phyloP scores from a whole-genome alignment of 1,140 invertebrate genomes.

The Neodiprion virginianus region DNA sequence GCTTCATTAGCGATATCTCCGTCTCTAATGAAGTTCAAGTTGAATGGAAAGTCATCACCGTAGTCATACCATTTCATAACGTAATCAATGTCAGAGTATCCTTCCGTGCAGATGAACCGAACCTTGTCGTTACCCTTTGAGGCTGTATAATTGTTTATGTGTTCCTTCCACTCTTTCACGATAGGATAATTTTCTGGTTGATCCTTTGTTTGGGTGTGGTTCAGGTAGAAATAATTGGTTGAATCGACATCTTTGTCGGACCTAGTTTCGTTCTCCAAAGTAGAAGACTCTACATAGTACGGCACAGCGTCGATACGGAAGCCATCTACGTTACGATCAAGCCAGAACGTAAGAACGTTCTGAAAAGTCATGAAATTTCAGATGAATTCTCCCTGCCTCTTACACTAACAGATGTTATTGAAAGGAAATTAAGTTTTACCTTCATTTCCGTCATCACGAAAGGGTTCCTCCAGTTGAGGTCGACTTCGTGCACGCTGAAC shows the following conservation, averaged over 20 bases:
- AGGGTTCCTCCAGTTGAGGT: conserved; percentile 73
- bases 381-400: conserved; percentile 26
- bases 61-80: conserved; percentile 67
- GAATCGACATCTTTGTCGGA: conserved; percentile 64
- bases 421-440: conserved; percentile 62
- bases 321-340: conserved; percentile 73
- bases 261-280: conserved; percentile 62
- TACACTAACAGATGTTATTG: conserved; percentile 72
- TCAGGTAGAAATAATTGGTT: conserved; percentile 62
- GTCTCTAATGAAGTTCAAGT: conserved; percentile 70
- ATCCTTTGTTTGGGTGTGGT: conserved; percentile 72
- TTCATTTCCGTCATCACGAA: conserved; percentile 68
- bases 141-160: conserved; percentile 66
- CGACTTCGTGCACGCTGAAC: conserved; percentile 74
- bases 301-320: conserved; percentile 73
- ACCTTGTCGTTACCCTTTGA: conserved; percentile 52
- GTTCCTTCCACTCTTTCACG: conserved; percentile 68
- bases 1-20: conserved; percentile 53
- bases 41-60: conserved; percentile 73
- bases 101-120: conserved; percentile 78
- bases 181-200: conserved; percentile 66
- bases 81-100: conserved; percentile 67
- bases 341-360: conserved; percentile 68
- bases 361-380: conserved; percentile 41
- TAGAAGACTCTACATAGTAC: conserved; percentile 64